Evolutionary conservation across 2,888 invertebrate species (phyloP).

Genomic region (Drosophila eohydei): DNA sequence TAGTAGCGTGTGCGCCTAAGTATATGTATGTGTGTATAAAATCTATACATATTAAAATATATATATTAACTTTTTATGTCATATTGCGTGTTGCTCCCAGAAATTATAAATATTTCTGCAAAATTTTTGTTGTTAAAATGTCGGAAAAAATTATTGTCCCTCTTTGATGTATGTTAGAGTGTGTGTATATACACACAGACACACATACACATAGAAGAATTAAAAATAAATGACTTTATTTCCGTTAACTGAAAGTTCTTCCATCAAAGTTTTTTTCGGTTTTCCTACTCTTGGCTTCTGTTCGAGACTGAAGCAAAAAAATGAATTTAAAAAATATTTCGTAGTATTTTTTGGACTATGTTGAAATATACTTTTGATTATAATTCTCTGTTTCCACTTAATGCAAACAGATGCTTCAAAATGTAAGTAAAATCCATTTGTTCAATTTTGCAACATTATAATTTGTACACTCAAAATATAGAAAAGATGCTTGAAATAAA

Average conservation of each 20-base stretch:
- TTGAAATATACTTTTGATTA: slow-evolving; percentile 33
- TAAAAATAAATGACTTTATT: slow-evolving; percentile 49
- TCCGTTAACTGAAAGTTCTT: slow-evolving; percentile 28
- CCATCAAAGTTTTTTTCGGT: slow-evolving; percentile 18
- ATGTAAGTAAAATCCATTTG: slow-evolving; percentile 82
- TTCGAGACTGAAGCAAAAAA: slow-evolving; percentile 1
- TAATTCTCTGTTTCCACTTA: slow-evolving; percentile 72
- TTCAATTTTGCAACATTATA: slow-evolving; percentile 6
- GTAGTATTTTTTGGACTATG: slow-evolving; percentile 9
- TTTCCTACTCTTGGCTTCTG: slow-evolving; percentile 1
- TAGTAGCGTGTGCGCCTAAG: slow-evolving; percentile 28
- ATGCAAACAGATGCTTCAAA: slow-evolving; percentile 84
- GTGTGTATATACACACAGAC: slow-evolving; percentile 10
- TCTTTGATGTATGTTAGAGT: slow-evolving; percentile 48
- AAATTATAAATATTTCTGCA: slow-evolving; percentile 4
- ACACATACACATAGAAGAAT: background rate
- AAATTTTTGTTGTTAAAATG: slow-evolving; percentile 11
- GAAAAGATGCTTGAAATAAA: background rate
- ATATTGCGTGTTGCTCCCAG: slow-evolving; percentile 19
- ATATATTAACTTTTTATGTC: slow-evolving; percentile 13
- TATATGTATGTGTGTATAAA: slow-evolving; percentile 9
- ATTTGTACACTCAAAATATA: slow-evolving; percentile 7
- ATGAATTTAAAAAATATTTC: slow-evolving; percentile 1
- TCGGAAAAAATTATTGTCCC: slow-evolving; percentile 24
- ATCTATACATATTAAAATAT: slow-evolving; percentile 20